phyloP scores from a whole-genome alignment of 1,140 invertebrate genomes.

The Anthonomus grandis region DNA sequence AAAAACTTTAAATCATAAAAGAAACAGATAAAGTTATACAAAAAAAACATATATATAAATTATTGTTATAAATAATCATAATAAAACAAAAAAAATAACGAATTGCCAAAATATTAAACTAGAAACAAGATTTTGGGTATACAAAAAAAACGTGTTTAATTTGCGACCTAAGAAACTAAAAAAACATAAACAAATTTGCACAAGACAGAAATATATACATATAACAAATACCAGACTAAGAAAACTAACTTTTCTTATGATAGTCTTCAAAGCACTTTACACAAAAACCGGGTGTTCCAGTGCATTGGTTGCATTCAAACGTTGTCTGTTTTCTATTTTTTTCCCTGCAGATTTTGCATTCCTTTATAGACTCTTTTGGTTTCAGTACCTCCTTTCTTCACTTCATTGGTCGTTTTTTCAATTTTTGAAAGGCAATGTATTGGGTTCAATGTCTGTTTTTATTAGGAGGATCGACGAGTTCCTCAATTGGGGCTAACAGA shows the following conservation, averaged over 20 bases:
- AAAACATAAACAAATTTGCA: no score
- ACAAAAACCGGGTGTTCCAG: not conserved
- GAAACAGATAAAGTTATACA: no score
- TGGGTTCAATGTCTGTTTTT: not conserved
- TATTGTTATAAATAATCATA: not conserved
- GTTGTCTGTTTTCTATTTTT: conserved; percentile 2
- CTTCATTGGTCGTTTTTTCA: conserved; percentile 10
- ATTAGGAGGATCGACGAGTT: not conserved
- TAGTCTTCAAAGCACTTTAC: not conserved
- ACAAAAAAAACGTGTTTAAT: not conserved
- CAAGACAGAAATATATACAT: no score
- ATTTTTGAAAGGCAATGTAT: conserved; percentile 16
- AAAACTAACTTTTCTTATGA: not conserved
- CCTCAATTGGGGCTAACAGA: conserved; percentile 9
- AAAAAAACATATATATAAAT: no score
- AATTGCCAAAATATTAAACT: not conserved
- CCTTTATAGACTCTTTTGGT: conserved; percentile 13
- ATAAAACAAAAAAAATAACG: not conserved
- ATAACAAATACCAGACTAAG: not conserved
- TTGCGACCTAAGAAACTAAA: not conserved
- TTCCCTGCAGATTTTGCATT: conserved; percentile 18
- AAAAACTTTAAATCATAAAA: not conserved
- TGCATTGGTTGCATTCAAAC: conserved; percentile 5
- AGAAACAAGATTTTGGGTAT: not conserved
- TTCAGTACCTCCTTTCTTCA: conserved; percentile 11